A percentile compares a stretch with the other conserved stretches of the same genome.
phyloP scores from a whole-genome alignment of 2,113 vertebrate species.

The Dipodomys stephensi region DNA sequence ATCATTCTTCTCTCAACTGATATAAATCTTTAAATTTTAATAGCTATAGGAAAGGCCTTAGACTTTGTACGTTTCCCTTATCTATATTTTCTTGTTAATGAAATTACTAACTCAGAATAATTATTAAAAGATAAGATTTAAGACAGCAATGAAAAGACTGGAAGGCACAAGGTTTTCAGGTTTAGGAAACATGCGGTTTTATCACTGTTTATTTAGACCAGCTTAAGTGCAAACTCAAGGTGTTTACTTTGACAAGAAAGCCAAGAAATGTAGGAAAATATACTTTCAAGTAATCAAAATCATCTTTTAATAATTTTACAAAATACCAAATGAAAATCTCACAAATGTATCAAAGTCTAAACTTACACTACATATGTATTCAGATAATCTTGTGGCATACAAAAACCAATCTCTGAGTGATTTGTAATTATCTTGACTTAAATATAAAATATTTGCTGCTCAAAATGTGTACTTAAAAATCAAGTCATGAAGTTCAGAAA shows the following conservation, averaged over 20 bases:
- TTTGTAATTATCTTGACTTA: conserved; percentile 46
- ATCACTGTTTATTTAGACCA: conserved; percentile 53
- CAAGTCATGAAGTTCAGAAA: background rate
- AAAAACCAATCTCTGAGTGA: conserved; percentile 47
- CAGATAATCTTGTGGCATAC: background rate
- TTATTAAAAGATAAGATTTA: conserved; percentile 52
- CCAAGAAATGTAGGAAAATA: conserved; percentile 35
- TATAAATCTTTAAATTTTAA: conserved; percentile 69
- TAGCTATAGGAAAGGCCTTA: conserved; percentile 34
- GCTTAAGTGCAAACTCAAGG: conserved; percentile 31
- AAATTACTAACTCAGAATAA: conserved; percentile 67
- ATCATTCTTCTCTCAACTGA: conserved; percentile 54
- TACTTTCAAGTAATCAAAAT: background rate
- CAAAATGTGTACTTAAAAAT: background rate
- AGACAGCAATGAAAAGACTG: conserved; percentile 27
- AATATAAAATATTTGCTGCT: conserved; percentile 27
- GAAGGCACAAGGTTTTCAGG: conserved; percentile 51
- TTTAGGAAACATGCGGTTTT: conserved; percentile 47
- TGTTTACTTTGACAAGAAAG: conserved; percentile 56
- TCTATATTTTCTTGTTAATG: conserved; percentile 58
- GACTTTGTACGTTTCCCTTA: conserved; percentile 50
- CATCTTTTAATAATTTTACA: conserved; percentile 8
- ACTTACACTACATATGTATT: background rate
- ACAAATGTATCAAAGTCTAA: conserved; percentile 17
- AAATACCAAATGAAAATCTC: conserved; percentile 32